These are phyloP conservation scores for Tachycineta bicolor DNA, from an alignment of 2,113 vertebrate genomes.

Conservation along the genomic window DNA sequence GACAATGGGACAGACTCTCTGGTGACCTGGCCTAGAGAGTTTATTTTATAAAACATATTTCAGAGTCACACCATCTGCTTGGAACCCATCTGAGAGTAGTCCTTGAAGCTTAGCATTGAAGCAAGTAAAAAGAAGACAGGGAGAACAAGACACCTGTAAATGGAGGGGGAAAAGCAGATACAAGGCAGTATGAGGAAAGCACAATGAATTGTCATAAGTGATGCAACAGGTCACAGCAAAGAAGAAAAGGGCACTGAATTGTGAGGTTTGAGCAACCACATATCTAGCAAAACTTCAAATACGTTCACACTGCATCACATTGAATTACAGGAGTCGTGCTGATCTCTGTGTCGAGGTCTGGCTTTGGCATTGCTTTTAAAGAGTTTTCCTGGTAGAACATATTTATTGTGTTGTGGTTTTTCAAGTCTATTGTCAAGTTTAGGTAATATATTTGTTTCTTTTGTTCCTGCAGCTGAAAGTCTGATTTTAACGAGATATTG, in stretches of 20 bases:
- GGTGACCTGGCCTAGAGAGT: not conserved
- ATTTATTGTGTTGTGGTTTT: not conserved
- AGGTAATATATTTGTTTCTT: not conserved
- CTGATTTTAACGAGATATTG: constrained; percentile 2
- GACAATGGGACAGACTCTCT: not conserved
- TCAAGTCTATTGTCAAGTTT: not conserved
- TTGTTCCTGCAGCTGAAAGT: not conserved
- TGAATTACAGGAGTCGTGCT: not conserved
- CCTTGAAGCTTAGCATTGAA: not conserved
- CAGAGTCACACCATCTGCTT: not conserved
- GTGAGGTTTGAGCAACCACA: not conserved
- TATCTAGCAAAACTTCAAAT: not conserved
- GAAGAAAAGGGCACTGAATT: not conserved
- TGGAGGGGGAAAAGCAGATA: not conserved
- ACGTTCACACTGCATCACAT: not conserved
- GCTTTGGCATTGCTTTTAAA: not conserved
- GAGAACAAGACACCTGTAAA: not conserved
- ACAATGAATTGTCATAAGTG: not conserved
- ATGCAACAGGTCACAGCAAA: not conserved
- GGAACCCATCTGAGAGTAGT: not conserved
- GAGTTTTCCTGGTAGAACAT: not conserved
- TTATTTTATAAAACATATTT: not conserved
- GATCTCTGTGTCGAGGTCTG: not conserved
- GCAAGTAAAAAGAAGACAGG: not conserved
- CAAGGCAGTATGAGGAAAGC: not conserved